These are phyloP conservation scores for Nesoenas mayeri DNA, from an alignment of 2,113 vertebrate genomes.

Conservation along the genomic window DNA sequence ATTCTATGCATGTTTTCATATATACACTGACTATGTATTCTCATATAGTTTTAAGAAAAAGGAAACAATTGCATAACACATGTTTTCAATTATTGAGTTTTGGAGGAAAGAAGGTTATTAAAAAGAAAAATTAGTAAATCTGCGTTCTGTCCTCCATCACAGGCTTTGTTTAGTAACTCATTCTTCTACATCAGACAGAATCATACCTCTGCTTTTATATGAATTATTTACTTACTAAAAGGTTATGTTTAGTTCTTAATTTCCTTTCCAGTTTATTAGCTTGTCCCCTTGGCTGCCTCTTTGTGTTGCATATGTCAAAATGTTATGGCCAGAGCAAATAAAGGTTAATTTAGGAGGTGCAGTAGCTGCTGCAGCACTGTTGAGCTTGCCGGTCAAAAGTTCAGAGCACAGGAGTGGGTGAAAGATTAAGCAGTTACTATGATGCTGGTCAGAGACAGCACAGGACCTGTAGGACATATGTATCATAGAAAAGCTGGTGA, in stretches of 20 bases:
- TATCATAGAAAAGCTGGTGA: neutral
- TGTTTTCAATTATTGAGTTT: neutral
- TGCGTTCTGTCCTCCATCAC: neutral
- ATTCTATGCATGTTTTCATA: neutral
- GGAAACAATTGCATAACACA: rapidly evolving
- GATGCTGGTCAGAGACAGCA: neutral
- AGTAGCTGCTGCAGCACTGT: neutral
- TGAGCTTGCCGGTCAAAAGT: neutral
- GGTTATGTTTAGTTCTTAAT: neutral
- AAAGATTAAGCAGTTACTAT: neutral
- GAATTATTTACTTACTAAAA: neutral
- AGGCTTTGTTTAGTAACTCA: neutral
- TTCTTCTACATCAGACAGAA: neutral
- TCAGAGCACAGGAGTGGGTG: neutral
- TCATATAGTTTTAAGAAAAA: neutral
- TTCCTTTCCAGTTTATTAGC: neutral
- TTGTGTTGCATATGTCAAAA: neutral
- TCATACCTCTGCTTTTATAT: neutral
- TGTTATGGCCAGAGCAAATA: neutral
- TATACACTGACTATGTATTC: neutral
- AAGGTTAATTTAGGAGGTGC: neutral
- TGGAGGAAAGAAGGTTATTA: neutral
- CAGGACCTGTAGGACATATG: neutral
- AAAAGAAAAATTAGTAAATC: neutral
- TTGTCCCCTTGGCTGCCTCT: neutral